Conservation (phyloP, 2,113 vertebrate genomes). For the Archilochus colubris region DNA sequence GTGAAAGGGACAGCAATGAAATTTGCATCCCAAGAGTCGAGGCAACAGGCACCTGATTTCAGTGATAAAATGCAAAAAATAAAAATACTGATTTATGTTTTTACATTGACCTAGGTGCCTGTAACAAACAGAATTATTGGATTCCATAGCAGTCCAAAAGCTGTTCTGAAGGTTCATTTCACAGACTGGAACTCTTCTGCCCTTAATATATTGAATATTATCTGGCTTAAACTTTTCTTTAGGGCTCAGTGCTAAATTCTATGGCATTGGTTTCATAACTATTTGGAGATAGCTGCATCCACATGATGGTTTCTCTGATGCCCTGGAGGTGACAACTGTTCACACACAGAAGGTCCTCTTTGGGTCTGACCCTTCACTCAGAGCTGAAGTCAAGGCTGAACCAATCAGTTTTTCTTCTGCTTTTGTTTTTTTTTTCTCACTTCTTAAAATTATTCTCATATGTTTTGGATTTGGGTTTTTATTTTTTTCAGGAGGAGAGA, state of each 20-base stretch:
- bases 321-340: background rate
- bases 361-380: background rate
- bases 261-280: background rate
- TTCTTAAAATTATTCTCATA: background rate
- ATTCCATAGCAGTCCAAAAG: background rate
- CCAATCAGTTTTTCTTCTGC: background rate
- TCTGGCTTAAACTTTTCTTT: background rate
- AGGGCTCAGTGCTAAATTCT: background rate
- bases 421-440: background rate
- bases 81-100: background rate
- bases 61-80: background rate
- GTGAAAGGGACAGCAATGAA: background rate
- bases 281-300: background rate
- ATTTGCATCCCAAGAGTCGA: background rate
- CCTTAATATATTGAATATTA: background rate
- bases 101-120: background rate
- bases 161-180: background rate
- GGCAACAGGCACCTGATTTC: background rate
- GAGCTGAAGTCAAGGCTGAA: background rate
- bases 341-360: background rate
- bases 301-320: background rate
- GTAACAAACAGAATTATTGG: background rate
- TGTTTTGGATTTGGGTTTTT: background rate
- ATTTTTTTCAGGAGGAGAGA: background rate
- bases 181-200: background rate